A percentile compares a stretch with the other conserved stretches of the same genome.
These are phyloP conservation scores for Ophiothrix spiculata DNA, from an alignment of 35 echinoderm and acorn worm species.

Conservation along the genomic window DNA sequence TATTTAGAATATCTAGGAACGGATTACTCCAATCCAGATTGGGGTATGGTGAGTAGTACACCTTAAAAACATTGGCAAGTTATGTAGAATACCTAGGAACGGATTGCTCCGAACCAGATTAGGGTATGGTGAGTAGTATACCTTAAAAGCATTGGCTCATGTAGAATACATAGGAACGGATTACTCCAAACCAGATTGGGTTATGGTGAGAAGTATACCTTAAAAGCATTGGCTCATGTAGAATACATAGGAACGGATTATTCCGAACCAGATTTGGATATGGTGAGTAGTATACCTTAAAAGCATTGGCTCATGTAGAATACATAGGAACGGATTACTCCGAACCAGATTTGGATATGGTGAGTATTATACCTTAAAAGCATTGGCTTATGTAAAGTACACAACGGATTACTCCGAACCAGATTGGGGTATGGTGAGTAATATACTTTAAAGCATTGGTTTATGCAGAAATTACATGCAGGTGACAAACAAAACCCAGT, in stretches of 20 bases:
- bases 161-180: constrained; percentile 59
- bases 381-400: constrained; percentile 82
- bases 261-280: constrained; percentile 69
- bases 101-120: constrained; percentile 53
- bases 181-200: constrained; percentile 63
- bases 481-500: constrained; percentile 39
- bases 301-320: constrained; percentile 85
- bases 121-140: constrained; percentile 75
- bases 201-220: constrained; percentile 61
- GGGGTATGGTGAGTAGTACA: neutral
- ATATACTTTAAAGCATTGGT: too few relatives aligned
- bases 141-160: too few relatives aligned
- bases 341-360: constrained; percentile 83
- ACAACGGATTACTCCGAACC: too few relatives aligned
- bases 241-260: constrained; percentile 64
- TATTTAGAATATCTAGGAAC: constrained; percentile 77
- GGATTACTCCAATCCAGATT: neutral
- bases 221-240: constrained; percentile 70
- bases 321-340: constrained; percentile 56
- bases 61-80: constrained; percentile 63
- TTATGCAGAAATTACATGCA: too few relatives aligned
- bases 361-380: constrained; percentile 27
- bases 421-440: neutral
- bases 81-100: constrained; percentile 73
- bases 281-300: constrained; percentile 51